These are phyloP conservation scores for Macquaria australasica DNA, from an alignment of 2,113 vertebrate species.

Conservation along the genomic window DNA sequence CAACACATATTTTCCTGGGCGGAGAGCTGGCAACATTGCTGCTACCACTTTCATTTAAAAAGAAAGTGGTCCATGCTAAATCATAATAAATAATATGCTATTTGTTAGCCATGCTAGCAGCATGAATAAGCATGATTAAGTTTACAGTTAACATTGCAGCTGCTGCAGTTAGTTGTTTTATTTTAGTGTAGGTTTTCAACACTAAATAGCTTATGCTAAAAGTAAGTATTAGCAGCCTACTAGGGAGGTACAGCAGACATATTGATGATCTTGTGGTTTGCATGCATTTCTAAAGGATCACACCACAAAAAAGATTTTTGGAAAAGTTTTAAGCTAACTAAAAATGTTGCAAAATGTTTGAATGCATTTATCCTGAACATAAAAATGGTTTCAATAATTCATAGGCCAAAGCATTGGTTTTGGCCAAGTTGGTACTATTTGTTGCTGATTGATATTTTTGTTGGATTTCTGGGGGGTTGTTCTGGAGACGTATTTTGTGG, in stretches of 20 bases:
- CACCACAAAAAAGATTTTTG: background rate
- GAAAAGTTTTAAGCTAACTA: background rate
- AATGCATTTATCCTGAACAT: background rate
- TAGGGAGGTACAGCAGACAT: background rate
- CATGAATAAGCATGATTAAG: too few species aligned
- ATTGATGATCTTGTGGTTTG: background rate
- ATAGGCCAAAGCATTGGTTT: background rate
- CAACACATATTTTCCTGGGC: constrained; percentile 34
- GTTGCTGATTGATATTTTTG: background rate
- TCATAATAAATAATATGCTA: background rate
- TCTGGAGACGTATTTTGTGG: background rate
- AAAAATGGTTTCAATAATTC: background rate
- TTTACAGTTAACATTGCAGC: too few species aligned
- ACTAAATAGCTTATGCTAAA: background rate
- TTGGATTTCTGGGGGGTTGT: background rate
- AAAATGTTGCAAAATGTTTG: background rate
- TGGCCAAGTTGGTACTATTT: background rate
- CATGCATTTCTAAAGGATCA: background rate
- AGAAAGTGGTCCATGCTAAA: background rate
- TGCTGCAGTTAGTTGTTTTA: background rate
- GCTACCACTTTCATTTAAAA: background rate
- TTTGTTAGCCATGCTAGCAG: background rate
- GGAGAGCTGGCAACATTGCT: constrained; percentile 1
- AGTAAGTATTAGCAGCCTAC: too few species aligned
- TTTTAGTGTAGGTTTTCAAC: background rate